phyloP scores from a whole-genome alignment of 2,888 invertebrate genomes.

The Empis livida region DNA sequence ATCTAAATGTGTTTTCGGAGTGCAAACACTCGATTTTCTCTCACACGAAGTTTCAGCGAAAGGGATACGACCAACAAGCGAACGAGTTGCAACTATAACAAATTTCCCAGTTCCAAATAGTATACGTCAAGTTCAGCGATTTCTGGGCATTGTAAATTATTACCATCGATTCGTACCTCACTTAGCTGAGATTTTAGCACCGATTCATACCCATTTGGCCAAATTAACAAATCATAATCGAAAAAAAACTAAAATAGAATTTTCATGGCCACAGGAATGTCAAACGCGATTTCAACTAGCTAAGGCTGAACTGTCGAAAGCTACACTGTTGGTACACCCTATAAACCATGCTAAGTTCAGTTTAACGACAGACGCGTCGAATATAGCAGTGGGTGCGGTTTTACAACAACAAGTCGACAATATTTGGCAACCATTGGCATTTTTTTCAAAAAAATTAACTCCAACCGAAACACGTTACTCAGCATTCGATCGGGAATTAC shows the following conservation, averaged over 20 bases:
- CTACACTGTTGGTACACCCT: constrained; percentile 7
- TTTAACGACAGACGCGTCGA: constrained; percentile 11
- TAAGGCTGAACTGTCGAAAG: background rate
- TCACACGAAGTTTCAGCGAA: background rate
- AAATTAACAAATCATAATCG: background rate
- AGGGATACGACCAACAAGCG: background rate
- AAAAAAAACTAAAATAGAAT: background rate
- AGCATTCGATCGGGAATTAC: constrained; percentile 18
- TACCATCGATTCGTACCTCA: constrained; percentile 3
- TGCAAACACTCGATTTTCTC: background rate
- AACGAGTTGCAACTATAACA: background rate
- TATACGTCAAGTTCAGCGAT: constrained; percentile 1
- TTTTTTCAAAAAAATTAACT: constrained; percentile 18
- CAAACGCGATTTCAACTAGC: background rate
- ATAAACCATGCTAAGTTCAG: background rate
- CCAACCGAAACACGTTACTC: constrained; percentile 16
- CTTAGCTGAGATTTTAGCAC: background rate
- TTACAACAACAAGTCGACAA: constrained; percentile 14
- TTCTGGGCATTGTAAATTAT: constrained; percentile 5
- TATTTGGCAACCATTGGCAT: constrained; percentile 15
- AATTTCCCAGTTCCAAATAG: constrained; percentile 1
- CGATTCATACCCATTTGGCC: background rate
- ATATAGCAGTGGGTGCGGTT: constrained; percentile 15
- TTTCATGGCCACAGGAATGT: background rate
- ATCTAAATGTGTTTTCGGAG: background rate